phyloP scores from a whole-genome alignment of 2,113 vertebrate genomes.

The Ictalurus furcatus region DNA sequence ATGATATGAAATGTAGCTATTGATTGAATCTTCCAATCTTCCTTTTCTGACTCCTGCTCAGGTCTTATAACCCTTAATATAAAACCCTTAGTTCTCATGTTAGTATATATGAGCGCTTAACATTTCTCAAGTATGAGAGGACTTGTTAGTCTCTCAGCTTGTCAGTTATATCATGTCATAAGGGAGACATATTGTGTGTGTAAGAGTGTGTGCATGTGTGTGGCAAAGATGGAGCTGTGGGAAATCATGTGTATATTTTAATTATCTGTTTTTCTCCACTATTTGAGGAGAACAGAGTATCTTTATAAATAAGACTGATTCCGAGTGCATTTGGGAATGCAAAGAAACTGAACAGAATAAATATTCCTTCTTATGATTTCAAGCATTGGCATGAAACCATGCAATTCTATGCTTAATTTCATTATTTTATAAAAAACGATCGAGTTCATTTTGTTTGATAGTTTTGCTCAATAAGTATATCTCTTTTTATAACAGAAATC shows the following conservation, averaged over 20 bases:
- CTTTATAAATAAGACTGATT: constrained; percentile 21
- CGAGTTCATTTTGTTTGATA: neutral
- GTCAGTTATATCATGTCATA: neutral
- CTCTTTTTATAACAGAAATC: neutral
- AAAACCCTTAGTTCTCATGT: neutral
- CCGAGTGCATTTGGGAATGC: neutral
- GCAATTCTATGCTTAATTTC: neutral
- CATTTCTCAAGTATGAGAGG: neutral
- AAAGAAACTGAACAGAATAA: constrained; percentile 14
- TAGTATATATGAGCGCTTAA: neutral
- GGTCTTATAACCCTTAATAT: neutral
- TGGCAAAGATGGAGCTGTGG: neutral
- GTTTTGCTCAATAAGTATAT: neutral
- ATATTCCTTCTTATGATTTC: constrained; percentile 20
- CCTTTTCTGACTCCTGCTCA: neutral
- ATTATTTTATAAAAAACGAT: neutral
- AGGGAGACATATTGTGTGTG: constrained; percentile 6
- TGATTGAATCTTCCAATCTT: neutral
- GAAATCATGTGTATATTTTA: constrained; percentile 34
- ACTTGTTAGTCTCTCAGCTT: constrained; percentile 7
- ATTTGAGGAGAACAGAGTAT: neutral
- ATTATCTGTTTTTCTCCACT: constrained; percentile 32
- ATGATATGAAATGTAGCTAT: neutral
- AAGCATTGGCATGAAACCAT: neutral
- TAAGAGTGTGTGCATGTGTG: neutral